Evolutionary conservation across 30 jellyfish, hydroid and myxozoan genomes (phyloP).

Genomic region (Hydractinia echinata): DNA sequence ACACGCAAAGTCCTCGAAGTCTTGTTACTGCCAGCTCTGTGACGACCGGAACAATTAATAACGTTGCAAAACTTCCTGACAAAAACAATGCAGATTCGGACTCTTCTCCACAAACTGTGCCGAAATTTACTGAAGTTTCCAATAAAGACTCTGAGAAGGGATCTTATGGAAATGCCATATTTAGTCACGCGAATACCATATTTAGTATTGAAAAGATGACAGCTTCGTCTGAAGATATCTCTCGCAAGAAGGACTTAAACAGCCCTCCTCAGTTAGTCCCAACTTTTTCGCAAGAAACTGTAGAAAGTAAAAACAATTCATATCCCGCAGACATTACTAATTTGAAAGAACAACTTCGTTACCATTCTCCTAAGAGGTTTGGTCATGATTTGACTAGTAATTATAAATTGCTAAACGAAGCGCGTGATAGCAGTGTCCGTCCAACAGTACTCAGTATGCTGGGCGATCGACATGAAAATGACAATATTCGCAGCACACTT

Average conservation of each 20-base stretch:
- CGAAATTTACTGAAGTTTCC: neutral
- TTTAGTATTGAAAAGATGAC: neutral
- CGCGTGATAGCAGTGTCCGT: neutral
- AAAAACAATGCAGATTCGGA: slow-evolving; percentile 1
- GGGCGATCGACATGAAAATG: neutral
- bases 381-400: neutral
- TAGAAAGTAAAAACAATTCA: neutral
- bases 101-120: slow-evolving; percentile 10
- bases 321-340: slow-evolving; percentile 31
- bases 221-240: neutral
- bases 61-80: too few relatives aligned
- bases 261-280: slow-evolving; percentile 22
- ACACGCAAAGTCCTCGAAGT: neutral
- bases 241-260: slow-evolving; percentile 3
- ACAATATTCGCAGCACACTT: slow-evolving; percentile 13
- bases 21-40: neutral
- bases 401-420: neutral
- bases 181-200: neutral
- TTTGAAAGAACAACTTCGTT: slow-evolving; percentile 23
- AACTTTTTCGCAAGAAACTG: neutral
- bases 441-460: slow-evolving; percentile 24
- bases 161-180: neutral
- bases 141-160: neutral
- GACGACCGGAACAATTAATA: neutral
- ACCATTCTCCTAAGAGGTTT: slow-evolving; percentile 22